Evolutionary conservation across 2,113 vertebrate genomes (phyloP), one percentile per base, ranked within the genome.

Genomic region (Fukomys damarensis): DNA sequence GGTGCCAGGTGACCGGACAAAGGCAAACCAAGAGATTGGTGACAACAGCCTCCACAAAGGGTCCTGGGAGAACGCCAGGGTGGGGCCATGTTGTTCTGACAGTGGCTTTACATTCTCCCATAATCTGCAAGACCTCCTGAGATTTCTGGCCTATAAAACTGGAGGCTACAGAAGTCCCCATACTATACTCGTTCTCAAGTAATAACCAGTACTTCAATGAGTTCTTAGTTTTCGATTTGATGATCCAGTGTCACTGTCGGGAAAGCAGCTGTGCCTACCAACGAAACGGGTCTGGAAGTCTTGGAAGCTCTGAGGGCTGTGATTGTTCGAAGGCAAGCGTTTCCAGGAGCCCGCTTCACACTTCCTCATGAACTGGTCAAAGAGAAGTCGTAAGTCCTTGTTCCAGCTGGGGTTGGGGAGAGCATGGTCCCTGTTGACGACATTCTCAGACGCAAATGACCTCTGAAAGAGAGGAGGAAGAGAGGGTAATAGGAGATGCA

Each of bases 331-430:
- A 90, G 97, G 70, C 76, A 97, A 77, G 54, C 12, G 77, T 68
- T 85, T 19, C 97, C 97, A 99, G 0, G 85, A 90, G 54, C 98
- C 80, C 0, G 89, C 95, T 93, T 98, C 98, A 94, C 98, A 98
- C 93, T 98, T 98, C 87, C 98, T 98, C 96, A 98, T 98, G 81
- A 99, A 99, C 68, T 98, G 97, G 9, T 99, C 97, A 72, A 98
- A 99, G 76, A 99, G 92, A 8, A 86, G 70, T 98, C 61, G 95
- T 98, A 99, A 98, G 68, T 99, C 99, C 46, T 98, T 46, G 58
- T 95, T 98, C 99, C 99, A 99, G 8, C 99, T 99, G 17, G 98
- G 76, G 76, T 99, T 99, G 0, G 99, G 99, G 83, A 99, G 94
- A 84, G 98, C 98, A 91, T 83, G 97, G 96, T 99, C 99, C n/a